Conservation (phyloP, 2,797 vertebrate genomes). For the Melanotaenia trifasciata region DNA sequence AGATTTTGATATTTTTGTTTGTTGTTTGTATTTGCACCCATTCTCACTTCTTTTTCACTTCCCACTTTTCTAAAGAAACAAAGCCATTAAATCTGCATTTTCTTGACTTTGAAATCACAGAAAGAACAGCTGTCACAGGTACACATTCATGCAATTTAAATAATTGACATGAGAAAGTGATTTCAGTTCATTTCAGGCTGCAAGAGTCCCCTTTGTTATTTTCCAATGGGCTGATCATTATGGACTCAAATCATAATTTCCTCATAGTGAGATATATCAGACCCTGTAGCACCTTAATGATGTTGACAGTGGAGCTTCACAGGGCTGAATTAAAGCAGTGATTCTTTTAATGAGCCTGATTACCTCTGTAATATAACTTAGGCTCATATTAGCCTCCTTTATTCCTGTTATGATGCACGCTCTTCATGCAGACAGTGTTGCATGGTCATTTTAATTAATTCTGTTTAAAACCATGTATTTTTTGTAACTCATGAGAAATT, state of each 20-base stretch:
- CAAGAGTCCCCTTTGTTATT: constrained; percentile 2
- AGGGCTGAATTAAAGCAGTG: background rate
- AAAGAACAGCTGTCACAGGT: constrained; percentile 20
- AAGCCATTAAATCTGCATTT: background rate
- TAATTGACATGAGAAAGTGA: constrained; percentile 7
- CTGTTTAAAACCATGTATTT: background rate
- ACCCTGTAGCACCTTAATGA: constrained; percentile 1
- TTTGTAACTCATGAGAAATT: background rate
- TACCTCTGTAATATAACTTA: constrained; percentile 31
- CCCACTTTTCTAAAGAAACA: background rate
- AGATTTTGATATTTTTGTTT: background rate
- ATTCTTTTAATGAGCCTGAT: constrained; percentile 24
- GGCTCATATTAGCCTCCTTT: constrained; percentile 12
- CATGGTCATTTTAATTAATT: constrained; percentile 7
- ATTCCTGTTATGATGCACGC: constrained; percentile 6
- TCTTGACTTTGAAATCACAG: background rate
- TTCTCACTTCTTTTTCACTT: background rate
- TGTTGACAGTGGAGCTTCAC: background rate
- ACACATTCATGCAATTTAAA: background rate
- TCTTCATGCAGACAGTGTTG: background rate
- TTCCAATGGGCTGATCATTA: constrained; percentile 9
- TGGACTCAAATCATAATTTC: constrained; percentile 3
- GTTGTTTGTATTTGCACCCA: background rate
- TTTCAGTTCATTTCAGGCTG: constrained; percentile 10
- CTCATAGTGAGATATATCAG: background rate